Percentiles rank a stretch among this genome's conserved stretches.
phyloP scores from a whole-genome alignment of 2,113 vertebrate species.

The Phalacrocorax carbo region DNA sequence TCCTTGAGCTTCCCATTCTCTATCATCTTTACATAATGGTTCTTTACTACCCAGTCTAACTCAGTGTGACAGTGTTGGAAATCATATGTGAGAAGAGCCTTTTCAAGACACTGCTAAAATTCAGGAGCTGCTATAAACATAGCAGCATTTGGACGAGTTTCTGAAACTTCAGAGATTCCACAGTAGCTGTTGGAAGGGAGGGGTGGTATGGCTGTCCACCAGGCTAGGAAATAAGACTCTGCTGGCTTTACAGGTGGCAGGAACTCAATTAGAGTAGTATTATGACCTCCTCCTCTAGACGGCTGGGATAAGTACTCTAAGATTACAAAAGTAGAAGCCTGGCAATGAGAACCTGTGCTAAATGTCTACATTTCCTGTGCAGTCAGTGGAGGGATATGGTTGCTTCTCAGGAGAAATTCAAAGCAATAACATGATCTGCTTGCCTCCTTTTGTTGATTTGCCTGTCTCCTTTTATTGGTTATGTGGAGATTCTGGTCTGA shows the following conservation, averaged over 20 bases:
- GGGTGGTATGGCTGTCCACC: not conserved
- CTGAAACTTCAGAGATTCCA: not conserved
- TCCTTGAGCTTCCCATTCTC: not conserved
- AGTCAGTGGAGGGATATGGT: not conserved
- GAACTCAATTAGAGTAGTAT: not conserved
- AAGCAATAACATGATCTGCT: not conserved
- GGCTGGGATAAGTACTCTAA: not conserved
- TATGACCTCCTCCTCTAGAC: not conserved
- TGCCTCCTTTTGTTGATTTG: not conserved
- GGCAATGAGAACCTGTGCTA: not conserved
- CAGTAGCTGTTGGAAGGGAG: not conserved
- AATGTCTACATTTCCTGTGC: not conserved
- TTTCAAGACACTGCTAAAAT: not conserved
- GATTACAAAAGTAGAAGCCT: not conserved
- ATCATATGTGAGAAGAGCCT: not conserved
- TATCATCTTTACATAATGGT: not conserved
- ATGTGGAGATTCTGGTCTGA: not conserved
- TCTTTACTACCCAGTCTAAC: not conserved
- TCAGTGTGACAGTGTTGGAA: not conserved
- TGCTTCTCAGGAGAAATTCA: not conserved
- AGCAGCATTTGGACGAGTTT: not conserved
- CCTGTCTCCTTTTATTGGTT: not conserved
- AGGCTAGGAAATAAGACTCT: not conserved
- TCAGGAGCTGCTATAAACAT: not conserved
- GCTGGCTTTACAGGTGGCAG: not conserved